Evolutionary conservation across 2,888 invertebrate genomes (phyloP), one percentile per base, ranked within the genome.

Genomic region (Lepidochitona cinerea): DNA sequence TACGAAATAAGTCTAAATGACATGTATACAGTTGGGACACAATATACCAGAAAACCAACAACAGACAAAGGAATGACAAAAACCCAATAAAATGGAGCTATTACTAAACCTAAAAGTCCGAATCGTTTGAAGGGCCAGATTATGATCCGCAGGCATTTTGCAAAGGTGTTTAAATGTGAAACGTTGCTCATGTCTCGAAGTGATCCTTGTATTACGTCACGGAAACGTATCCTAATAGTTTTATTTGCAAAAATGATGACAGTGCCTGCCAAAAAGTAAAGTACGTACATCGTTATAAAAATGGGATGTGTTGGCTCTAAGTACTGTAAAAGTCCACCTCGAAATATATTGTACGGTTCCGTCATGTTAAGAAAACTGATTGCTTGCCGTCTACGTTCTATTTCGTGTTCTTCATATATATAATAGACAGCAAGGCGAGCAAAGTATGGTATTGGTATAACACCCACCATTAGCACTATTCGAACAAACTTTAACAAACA

Each of bases 111-210:
- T 0, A 88, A 37, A 0, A 88, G 72, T 1, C 89, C 89, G 72
- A 81, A 87, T 49, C 82, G 84, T 70, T 84, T 83, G 78, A 89
- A 90, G 0, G 90, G 90, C 84, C 83, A 87, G 32, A 89, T 75
- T 9, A 85, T 73, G 64, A 85, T 81, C n/a, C 84, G 76, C 0
- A 88, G 77, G 14, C 88, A 73, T 29, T 88, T 81, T 35, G 85
- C 83, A 14, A 89, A 71, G 0, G 87, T 86, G 33, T 83, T 85
- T 0, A 87, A 83, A 75, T 87, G 82, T 1, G 87, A 86, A 5
- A 89, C 84, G 54, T 80, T 81, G 64, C 82, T 80, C 83, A 89
- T 84, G 73, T 89, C 89, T 52, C 83, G 82, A 29, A 89, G 84
- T 0, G 89, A 84, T 1, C 81, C 79, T 26, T 84, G 75, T 0